These are phyloP conservation scores for Camponotus pennsylvanicus DNA, from an alignment of 1,140 invertebrate species.

Conservation along the genomic window DNA sequence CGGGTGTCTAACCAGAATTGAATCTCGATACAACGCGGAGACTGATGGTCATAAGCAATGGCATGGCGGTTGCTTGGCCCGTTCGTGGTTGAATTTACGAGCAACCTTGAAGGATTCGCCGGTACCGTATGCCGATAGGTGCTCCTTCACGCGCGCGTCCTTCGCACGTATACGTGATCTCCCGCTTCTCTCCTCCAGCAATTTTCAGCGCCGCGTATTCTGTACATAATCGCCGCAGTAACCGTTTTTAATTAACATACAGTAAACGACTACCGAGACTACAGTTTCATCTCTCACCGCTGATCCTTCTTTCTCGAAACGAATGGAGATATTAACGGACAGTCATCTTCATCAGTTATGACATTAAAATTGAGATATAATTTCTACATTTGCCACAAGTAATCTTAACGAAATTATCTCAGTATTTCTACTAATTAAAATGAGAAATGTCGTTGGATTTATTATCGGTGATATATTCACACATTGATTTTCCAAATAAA, in stretches of 20 bases:
- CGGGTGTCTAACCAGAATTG: conserved; percentile 13
- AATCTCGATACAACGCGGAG: conserved; percentile 38
- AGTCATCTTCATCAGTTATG: background rate
- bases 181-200: conserved; percentile 42
- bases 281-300: background rate
- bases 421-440: background rate
- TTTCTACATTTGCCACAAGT: background rate
- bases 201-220: conserved; percentile 1
- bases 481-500: background rate
- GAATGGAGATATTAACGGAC: background rate
- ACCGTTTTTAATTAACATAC: conserved; percentile 20
- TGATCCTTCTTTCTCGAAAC: background rate
- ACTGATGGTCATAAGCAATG: conserved; percentile 57
- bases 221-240: background rate
- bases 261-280: background rate
- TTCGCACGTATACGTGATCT: conserved; percentile 65
- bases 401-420: background rate
- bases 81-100: conserved; percentile 69
- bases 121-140: conserved; percentile 64
- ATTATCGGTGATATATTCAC: background rate
- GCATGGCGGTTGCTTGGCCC: conserved; percentile 33
- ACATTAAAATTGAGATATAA: background rate
- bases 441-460: background rate
- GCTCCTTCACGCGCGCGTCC: conserved; percentile 46
- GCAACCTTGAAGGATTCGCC: conserved; percentile 70